Evolutionary conservation across 2,113 vertebrate genomes (phyloP).

Genomic region (Amblyopsis rosae): DNA sequence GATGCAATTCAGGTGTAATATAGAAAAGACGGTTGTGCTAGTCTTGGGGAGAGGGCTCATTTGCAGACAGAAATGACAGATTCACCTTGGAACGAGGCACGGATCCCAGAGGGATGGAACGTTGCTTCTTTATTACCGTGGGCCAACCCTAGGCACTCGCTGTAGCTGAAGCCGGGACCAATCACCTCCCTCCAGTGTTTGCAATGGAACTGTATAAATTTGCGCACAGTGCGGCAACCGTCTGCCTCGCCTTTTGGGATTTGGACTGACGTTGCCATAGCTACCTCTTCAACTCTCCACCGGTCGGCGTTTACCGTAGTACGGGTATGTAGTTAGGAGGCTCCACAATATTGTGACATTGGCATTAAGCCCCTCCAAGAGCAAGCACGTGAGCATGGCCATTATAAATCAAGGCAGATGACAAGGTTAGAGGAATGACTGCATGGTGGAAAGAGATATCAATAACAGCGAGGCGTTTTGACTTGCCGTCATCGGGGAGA

Average conservation of each 20-base stretch:
- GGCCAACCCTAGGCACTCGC: slow-evolving; percentile 42
- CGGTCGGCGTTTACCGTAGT: slow-evolving; percentile 25
- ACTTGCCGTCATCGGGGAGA: slow-evolving; percentile 45
- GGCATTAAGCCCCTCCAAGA: slow-evolving; percentile 31
- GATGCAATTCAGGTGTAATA: slow-evolving; percentile 63
- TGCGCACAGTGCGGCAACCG: slow-evolving; percentile 36
- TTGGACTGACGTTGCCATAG: slow-evolving; percentile 62
- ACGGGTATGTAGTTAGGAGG: slow-evolving; percentile 36
- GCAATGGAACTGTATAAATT: slow-evolving; percentile 54
- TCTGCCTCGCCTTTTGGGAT: slow-evolving; percentile 25
- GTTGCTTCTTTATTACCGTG: slow-evolving; percentile 61
- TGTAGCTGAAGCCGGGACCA: slow-evolving; percentile 56
- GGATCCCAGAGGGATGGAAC: slow-evolving; percentile 41
- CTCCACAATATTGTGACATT: slow-evolving; percentile 48
- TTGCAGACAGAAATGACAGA: slow-evolving; percentile 70
- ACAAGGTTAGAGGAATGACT: slow-evolving; percentile 34
- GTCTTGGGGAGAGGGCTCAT: slow-evolving; percentile 63
- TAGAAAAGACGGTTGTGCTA: slow-evolving; percentile 47
- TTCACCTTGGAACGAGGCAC: slow-evolving; percentile 59
- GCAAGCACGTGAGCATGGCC: slow-evolving; percentile 24
- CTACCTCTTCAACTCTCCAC: slow-evolving; percentile 52
- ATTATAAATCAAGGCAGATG: slow-evolving; percentile 31
- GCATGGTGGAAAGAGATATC: slow-evolving; percentile 48
- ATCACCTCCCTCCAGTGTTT: slow-evolving; percentile 29
- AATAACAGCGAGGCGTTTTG: slow-evolving; percentile 61